Evolutionary conservation across 2,797 vertebrate genomes (phyloP), one percentile per base, ranked within the genome.

Genomic region (Crocodylus rhombifer): DNA sequence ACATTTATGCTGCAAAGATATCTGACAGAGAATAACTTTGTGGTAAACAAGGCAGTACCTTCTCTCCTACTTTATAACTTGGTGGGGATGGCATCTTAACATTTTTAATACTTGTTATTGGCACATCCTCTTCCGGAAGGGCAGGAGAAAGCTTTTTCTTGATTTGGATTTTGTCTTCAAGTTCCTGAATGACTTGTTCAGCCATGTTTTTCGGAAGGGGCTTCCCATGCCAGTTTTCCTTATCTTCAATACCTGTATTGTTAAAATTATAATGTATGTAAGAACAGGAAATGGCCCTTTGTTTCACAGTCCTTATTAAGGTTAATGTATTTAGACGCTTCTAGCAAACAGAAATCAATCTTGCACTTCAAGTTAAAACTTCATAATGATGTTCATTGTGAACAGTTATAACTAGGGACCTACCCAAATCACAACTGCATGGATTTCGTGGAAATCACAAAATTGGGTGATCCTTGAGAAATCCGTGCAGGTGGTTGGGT

Each of bases 141-240:
- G 98, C 96, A 0, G 99, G 99, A 94, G 98, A 98, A 95, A 99
- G 97, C 89, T 98, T 99, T 97, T 99, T 99, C 97, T 98, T 99
- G 97, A 97, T 99, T 86, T 98, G 98, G 91, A 99, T 98, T 96
- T 97, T 98, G 92, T 98, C 98, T 84, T 98, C 98, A 92, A 99
- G 98, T 88, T 99, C 99, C 95, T 99, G 98, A 96, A 99, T 98
- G 6, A 99, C 96, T 92, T 98, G 98, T 10, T 99, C 99, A 2
- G 99, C 98, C 98, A 99, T 98, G 96, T 99, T 99, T 97, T 99
- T 99, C 4, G 99, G 98, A 90, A 99, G 98, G 64, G 98, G 96
- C 94, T 99, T 99, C 84, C 98, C 99, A 6, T 99, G 99, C 99
- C 99, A 99, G 77, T 98, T 98, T 84, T 99, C 98, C 97, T 99